Evolutionary conservation across 2,113 vertebrate species (phyloP).

Genomic region (Eira barbara): DNA sequence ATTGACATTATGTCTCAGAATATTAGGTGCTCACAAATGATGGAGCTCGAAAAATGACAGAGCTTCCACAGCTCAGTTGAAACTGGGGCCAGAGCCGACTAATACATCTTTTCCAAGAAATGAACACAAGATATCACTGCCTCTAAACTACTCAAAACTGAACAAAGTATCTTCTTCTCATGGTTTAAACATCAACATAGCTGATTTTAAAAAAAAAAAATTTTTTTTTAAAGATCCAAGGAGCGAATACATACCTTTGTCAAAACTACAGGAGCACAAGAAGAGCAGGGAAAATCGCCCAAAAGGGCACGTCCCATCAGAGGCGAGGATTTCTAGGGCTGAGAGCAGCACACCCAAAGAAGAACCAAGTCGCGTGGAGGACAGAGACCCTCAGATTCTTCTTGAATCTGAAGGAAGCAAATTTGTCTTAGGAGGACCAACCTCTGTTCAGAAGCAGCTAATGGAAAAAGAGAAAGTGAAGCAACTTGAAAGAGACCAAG

Average conservation of each 20-base stretch:
- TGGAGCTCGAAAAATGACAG: not conserved
- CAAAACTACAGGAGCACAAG: slow-evolving; percentile 94
- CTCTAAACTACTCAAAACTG: not conserved
- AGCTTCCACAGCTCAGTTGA: not conserved
- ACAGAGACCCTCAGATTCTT: slow-evolving; percentile 91
- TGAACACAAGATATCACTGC: not conserved
- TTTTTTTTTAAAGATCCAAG: not conserved
- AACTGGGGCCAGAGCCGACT: not conserved
- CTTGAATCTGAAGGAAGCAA: slow-evolving; percentile 92
- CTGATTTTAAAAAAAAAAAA: not conserved
- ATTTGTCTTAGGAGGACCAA: slow-evolving; percentile 96
- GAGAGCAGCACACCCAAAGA: slow-evolving; percentile 78
- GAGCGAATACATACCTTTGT: slow-evolving; percentile 93
- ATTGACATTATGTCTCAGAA: not conserved
- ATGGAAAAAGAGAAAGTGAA: slow-evolving; percentile 93
- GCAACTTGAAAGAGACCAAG: slow-evolving; percentile 83
- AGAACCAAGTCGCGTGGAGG: slow-evolving; percentile 79
- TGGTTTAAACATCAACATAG: not conserved
- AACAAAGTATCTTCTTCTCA: not conserved
- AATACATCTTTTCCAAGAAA: not conserved
- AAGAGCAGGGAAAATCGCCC: slow-evolving; percentile 88
- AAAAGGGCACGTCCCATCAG: slow-evolving; percentile 84
- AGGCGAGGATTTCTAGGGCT: slow-evolving; percentile 83
- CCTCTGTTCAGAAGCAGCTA: slow-evolving; percentile 95
- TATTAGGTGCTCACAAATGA: not conserved